phyloP scores from a whole-genome alignment of 2,797 vertebrate species.

The Sebastiscus albofasciatus region DNA sequence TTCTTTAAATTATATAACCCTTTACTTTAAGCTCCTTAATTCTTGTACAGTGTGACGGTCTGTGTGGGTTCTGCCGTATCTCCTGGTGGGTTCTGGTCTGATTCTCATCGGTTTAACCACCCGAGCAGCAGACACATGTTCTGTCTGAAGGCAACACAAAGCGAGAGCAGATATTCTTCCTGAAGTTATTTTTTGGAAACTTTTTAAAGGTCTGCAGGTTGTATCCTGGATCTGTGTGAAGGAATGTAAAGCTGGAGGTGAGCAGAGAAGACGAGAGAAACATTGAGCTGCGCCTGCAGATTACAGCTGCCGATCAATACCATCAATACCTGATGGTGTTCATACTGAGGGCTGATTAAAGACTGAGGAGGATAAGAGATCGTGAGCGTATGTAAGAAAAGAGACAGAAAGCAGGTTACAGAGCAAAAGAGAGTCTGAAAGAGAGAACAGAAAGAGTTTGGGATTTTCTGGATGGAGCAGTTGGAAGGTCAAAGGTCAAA shows the following conservation, averaged over 20 bases:
- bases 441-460: neutral
- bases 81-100: neutral
- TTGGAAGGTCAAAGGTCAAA: constrained; percentile 17
- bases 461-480: neutral
- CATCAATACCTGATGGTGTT: constrained; percentile 25
- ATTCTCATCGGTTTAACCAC: neutral
- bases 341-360: constrained; percentile 7
- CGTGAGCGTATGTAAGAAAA: neutral
- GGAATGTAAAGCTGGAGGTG: constrained; percentile 1
- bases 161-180: neutral
- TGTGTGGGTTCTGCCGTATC: neutral
- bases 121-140: neutral
- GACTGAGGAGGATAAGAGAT: neutral
- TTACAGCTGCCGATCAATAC: constrained; percentile 28
- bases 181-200: neutral
- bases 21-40: neutral
- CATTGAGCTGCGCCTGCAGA: neutral
- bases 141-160: neutral
- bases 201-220: neutral
- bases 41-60: neutral
- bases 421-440: neutral
- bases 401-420: neutral
- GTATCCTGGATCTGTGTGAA: neutral
- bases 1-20: neutral
- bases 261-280: neutral